Evolutionary conservation across 2,888 invertebrate species (phyloP).

Genomic region (Limenitis camilla): DNA sequence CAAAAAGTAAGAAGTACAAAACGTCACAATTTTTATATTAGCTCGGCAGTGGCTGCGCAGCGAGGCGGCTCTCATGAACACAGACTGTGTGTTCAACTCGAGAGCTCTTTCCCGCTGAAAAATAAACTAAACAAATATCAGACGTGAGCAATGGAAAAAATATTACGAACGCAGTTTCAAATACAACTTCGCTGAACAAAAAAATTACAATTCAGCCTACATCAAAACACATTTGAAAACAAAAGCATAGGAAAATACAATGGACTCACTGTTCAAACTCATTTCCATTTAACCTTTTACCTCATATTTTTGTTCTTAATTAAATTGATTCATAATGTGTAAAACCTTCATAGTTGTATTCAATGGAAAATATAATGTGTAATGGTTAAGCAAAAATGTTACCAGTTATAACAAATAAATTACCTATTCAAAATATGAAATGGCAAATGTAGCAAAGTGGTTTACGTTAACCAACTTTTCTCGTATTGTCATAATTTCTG

Average conservation of each 20-base stretch:
- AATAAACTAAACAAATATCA: constrained; percentile 65
- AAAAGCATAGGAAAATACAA: constrained; percentile 7
- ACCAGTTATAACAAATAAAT: too few relatives aligned
- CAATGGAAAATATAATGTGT: not conserved
- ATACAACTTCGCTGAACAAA: constrained; percentile 33
- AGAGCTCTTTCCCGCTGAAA: constrained; percentile 56
- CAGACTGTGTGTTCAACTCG: constrained; percentile 56
- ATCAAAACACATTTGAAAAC: constrained; percentile 12
- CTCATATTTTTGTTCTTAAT: not conserved
- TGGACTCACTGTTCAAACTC: not conserved
- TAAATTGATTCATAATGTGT: not conserved
- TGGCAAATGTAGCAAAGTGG: too few relatives aligned
- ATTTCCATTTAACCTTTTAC: not conserved
- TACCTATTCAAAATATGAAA: too few relatives aligned
- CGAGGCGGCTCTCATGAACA: constrained; percentile 48
- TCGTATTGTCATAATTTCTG: not conserved
- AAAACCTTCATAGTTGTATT: not conserved
- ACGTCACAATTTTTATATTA: constrained; percentile 54
- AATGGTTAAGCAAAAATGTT: not conserved
- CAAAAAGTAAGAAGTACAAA: constrained; percentile 40
- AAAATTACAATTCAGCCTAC: constrained; percentile 27
- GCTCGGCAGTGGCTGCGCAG: constrained; percentile 38
- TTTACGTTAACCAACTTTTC: too few relatives aligned
- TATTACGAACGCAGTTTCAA: constrained; percentile 47
- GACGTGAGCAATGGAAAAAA: constrained; percentile 46